These are phyloP conservation scores for Atta texana DNA, from an alignment of 1,140 invertebrate genomes.

Conservation along the genomic window DNA sequence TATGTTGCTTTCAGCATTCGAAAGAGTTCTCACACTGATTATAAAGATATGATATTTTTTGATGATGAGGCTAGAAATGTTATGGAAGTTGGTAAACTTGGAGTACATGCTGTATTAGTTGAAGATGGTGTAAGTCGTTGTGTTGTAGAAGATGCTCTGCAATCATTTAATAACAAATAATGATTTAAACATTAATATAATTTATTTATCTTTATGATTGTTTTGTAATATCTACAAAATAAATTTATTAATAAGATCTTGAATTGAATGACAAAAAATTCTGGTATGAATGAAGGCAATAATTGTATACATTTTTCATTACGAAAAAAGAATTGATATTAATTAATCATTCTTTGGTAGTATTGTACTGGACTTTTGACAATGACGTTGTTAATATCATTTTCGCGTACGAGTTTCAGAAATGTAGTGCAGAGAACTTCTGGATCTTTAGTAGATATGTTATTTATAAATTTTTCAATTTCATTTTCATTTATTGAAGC, in stretches of 20 bases:
- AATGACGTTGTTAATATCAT: conserved; percentile 63
- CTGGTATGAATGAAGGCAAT: neutral
- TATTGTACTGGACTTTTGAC: conserved; percentile 81
- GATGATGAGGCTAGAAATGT: conserved; percentile 90
- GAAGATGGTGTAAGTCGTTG: conserved; percentile 86
- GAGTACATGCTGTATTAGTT: conserved; percentile 88
- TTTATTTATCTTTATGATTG: conserved; percentile 29
- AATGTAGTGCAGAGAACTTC: conserved; percentile 77
- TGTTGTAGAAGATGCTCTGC: conserved; percentile 85
- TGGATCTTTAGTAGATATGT: conserved; percentile 63
- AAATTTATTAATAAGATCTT: neutral
- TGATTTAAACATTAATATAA: conserved; percentile 54
- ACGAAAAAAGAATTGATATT: conserved; percentile 9
- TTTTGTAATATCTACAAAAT: neutral
- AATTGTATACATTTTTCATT: neutral
- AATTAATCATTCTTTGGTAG: conserved; percentile 74
- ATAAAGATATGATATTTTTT: conserved; percentile 91
- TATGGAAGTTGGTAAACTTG: conserved; percentile 86
- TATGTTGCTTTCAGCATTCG: conserved; percentile 87
- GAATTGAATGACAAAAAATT: neutral
- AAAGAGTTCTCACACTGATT: conserved; percentile 86
- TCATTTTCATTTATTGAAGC: conserved; percentile 78
- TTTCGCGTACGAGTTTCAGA: conserved; percentile 72
- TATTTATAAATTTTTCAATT: conserved; percentile 70
- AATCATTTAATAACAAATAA: conserved; percentile 80